A percentile compares a stretch with the other conserved stretches of the same genome.
Evolutionary conservation across 2,888 invertebrate species (phyloP).

Genomic region (Drosophila nigricruria): DNA sequence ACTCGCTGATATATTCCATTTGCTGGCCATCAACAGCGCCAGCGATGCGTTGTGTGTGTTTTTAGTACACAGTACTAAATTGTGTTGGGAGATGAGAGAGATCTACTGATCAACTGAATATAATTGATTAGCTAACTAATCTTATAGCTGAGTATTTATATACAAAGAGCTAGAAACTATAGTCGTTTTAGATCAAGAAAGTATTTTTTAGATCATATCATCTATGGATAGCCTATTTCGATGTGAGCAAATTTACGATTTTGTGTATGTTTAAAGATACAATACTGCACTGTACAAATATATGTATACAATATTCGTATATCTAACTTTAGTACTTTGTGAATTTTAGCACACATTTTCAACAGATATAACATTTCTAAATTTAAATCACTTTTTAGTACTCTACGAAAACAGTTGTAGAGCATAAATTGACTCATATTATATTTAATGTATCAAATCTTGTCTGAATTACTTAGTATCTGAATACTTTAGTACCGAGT

Average conservation of each 20-base stretch:
- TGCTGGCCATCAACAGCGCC: slow-evolving; percentile 4
- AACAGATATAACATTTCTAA: no score
- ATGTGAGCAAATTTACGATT: no score
- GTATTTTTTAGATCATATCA: not conserved
- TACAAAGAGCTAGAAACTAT: not conserved
- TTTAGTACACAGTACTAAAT: slow-evolving; percentile 31
- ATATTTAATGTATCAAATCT: not conserved
- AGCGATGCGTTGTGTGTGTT: not conserved
- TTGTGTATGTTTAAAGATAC: no score
- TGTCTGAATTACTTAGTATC: not conserved
- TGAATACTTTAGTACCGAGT: slow-evolving; percentile 7
- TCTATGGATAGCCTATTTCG: no score
- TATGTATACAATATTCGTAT: no score
- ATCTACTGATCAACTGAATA: not conserved
- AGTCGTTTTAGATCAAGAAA: not conserved
- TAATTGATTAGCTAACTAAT: not conserved
- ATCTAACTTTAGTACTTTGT: no score
- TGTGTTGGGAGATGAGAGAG: not conserved
- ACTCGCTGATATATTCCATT: slow-evolving; percentile 13
- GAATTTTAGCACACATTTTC: no score
- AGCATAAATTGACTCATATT: no score
- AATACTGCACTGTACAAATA: no score
- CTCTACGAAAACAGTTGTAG: no score
- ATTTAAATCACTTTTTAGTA: no score
- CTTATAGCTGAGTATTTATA: not conserved